Evolutionary conservation across 1,140 invertebrate genomes (phyloP).

Genomic region (Ooceraea biroi): DNA sequence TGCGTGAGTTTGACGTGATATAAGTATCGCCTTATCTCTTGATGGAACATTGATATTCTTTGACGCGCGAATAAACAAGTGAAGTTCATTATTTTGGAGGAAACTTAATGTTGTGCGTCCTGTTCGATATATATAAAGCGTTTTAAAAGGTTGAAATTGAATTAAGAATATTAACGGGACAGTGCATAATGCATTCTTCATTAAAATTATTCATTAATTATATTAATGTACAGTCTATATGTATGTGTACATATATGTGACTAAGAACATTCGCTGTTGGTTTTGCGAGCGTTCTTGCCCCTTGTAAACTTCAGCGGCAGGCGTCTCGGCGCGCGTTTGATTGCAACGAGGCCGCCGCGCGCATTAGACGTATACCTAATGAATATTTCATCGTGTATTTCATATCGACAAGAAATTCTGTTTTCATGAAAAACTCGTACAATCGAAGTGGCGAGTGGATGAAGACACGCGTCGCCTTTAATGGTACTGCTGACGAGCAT

Average conservation of each 20-base stretch:
- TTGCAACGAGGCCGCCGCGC: neutral
- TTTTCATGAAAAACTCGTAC: neutral
- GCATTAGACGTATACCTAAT: conserved; percentile 17
- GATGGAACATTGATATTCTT: no score
- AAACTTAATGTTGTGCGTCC: no score
- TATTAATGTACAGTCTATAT: neutral
- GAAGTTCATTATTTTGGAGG: no score
- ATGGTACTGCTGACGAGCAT: neutral
- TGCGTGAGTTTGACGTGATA: no score
- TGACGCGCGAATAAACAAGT: no score
- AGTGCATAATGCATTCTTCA: neutral
- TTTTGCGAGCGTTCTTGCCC: neutral
- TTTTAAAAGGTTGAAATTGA: no score
- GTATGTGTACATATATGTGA: neutral
- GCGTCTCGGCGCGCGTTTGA: conserved; percentile 16
- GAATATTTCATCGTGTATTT: conserved; percentile 37
- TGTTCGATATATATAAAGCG: no score
- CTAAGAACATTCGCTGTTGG: neutral
- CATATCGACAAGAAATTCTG: neutral
- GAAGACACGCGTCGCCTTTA: neutral
- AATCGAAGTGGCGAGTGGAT: neutral
- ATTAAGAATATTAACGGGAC: neutral
- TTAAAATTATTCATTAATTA: neutral
- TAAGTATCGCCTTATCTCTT: no score
- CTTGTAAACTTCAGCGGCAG: conserved; percentile 22